Conservation (phyloP, 2,113 vertebrate genomes). For the Stictonetta naevosa region DNA sequence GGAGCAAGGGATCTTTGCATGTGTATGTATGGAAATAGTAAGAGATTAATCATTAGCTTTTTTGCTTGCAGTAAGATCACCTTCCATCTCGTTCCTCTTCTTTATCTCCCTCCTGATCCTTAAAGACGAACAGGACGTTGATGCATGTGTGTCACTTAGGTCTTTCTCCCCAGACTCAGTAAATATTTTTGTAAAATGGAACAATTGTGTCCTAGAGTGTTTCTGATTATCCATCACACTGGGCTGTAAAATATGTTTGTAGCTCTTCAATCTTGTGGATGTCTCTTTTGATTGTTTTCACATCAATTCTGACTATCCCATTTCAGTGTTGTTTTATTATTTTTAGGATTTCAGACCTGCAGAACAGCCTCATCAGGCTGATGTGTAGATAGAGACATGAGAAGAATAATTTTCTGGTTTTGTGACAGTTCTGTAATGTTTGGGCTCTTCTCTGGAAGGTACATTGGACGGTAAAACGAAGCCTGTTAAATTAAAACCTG, state of each 20-base stretch:
- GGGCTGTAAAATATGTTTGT: conserved; percentile 16
- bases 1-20: not conserved
- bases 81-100: not conserved
- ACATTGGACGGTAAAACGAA: not conserved
- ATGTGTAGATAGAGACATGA: not conserved
- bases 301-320: not conserved
- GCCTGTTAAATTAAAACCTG: not conserved
- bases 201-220: conserved; percentile 43
- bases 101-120: not conserved
- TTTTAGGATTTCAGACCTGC: not conserved
- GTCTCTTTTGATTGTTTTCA: conserved; percentile 8
- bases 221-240: conserved; percentile 46
- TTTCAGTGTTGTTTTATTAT: not conserved
- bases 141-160: not conserved
- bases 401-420: not conserved
- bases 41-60: not conserved
- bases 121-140: not conserved
- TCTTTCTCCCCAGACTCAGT: conserved; percentile 5
- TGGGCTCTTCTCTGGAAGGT: not conserved
- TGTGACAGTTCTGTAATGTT: not conserved
- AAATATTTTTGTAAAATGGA: conserved; percentile 40
- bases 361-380: not conserved
- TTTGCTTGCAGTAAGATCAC: not conserved
- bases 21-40: not conserved
- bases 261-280: not conserved